These are phyloP conservation scores for Cynopterus brachyotis DNA, from an alignment of 2,113 vertebrate species.

Conservation along the genomic window DNA sequence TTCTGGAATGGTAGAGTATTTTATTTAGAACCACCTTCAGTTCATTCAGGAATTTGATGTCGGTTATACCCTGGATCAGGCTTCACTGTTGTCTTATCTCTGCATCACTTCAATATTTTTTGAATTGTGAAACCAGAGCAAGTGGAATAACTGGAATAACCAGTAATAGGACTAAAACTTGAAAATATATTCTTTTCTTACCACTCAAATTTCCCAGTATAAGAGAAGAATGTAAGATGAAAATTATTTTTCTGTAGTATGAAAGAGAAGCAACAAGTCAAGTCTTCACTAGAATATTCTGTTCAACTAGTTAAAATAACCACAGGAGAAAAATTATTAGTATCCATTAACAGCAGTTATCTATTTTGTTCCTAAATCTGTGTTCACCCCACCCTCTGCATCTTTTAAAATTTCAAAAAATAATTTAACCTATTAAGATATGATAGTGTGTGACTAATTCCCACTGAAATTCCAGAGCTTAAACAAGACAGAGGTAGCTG, in stretches of 20 bases:
- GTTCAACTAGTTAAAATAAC: background rate
- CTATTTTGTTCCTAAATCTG: background rate
- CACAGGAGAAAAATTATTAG: background rate
- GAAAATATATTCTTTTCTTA: constrained; percentile 49
- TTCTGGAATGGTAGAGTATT: constrained; percentile 40
- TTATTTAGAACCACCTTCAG: background rate
- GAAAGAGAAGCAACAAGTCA: constrained; percentile 19
- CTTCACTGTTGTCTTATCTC: constrained; percentile 34
- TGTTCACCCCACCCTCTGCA: background rate
- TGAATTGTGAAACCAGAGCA: constrained; percentile 59
- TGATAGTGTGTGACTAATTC: background rate
- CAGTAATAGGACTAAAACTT: constrained; percentile 51
- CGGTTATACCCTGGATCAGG: background rate
- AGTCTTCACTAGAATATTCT: background rate
- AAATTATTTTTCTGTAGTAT: constrained; percentile 30
- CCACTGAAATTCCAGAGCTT: constrained; percentile 8
- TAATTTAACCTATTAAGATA: background rate
- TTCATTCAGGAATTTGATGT: constrained; percentile 39
- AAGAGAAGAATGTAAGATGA: constrained; percentile 33
- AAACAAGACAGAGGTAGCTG: background rate
- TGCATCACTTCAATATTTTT: constrained; percentile 58
- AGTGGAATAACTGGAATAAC: constrained; percentile 69
- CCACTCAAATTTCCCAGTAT: constrained; percentile 20
- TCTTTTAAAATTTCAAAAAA: constrained; percentile 37
- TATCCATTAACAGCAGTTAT: background rate